Conservation (phyloP, 1,140 invertebrate genomes). For the Drosophila ficusphila region DNA sequence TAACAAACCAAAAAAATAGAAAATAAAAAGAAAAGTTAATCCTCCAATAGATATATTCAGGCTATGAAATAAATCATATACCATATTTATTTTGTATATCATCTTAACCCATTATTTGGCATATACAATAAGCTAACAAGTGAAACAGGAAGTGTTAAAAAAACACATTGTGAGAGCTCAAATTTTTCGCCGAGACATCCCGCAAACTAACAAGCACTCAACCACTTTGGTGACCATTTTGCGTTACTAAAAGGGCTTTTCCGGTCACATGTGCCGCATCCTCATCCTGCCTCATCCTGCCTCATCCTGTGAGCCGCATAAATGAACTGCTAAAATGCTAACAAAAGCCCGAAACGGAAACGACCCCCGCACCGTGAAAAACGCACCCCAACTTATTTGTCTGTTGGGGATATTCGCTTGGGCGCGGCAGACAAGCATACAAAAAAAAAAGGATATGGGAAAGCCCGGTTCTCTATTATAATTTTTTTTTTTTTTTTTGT, state of each 20-base stretch:
- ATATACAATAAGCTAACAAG: too few relatives aligned
- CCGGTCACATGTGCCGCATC: slow-evolving; percentile 58
- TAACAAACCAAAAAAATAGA: too few relatives aligned
- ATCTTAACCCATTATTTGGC: too few relatives aligned
- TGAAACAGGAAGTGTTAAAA: not conserved
- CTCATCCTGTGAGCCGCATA: slow-evolving; percentile 47
- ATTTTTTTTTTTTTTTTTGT: slow-evolving; percentile 18
- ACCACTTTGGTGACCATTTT: slow-evolving; percentile 61
- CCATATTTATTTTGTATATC: too few relatives aligned
- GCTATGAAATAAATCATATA: too few relatives aligned
- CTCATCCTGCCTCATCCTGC: not conserved
- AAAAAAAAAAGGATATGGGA: slow-evolving; percentile 54
- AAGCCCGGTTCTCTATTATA: slow-evolving; percentile 32
- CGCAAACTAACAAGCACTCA: slow-evolving; percentile 29
- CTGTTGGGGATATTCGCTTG: slow-evolving; percentile 55
- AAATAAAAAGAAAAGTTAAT: too few relatives aligned
- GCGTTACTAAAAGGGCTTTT: slow-evolving; percentile 56
- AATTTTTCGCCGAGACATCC: not conserved
- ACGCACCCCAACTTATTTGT: slow-evolving; percentile 65
- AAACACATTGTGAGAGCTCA: not conserved
- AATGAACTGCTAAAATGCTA: slow-evolving; percentile 80
- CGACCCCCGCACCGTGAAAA: slow-evolving; percentile 36
- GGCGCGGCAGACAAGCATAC: slow-evolving; percentile 16
- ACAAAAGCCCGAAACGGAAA: slow-evolving; percentile 64
- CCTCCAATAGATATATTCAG: too few relatives aligned